Conservation (phyloP, 2,888 invertebrate genomes). For the Carcina quercana region DNA sequence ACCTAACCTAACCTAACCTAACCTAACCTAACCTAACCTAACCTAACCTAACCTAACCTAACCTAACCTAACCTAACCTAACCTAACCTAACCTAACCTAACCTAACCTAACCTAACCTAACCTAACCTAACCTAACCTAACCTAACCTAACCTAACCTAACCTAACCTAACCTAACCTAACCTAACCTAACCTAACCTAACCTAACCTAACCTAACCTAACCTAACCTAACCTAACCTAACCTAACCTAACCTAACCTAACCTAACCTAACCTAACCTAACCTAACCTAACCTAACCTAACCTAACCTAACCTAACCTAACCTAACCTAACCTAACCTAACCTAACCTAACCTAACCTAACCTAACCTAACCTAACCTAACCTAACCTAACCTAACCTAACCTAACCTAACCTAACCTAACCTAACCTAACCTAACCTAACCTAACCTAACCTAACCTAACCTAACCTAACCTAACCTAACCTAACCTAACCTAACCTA, state of each 20-base stretch:
- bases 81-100: slow-evolving; percentile 17
- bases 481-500: slow-evolving; percentile 11
- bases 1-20: slow-evolving; percentile 8
- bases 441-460: slow-evolving; percentile 15
- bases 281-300: slow-evolving; percentile 15
- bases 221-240: slow-evolving; percentile 12
- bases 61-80: slow-evolving; percentile 17
- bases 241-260: slow-evolving; percentile 16
- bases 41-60: slow-evolving; percentile 17
- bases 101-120: slow-evolving; percentile 20
- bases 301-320: slow-evolving; percentile 14
- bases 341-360: slow-evolving; percentile 16
- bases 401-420: slow-evolving; percentile 17
- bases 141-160: slow-evolving; percentile 23
- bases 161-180: slow-evolving; percentile 13
- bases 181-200: slow-evolving; percentile 16
- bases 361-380: slow-evolving; percentile 16
- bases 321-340: slow-evolving; percentile 15
- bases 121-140: slow-evolving; percentile 24
- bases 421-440: slow-evolving; percentile 16
- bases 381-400: slow-evolving; percentile 15
- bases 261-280: slow-evolving; percentile 17
- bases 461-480: slow-evolving; percentile 11
- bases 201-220: slow-evolving; percentile 15
- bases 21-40: slow-evolving; percentile 13